Evolutionary conservation across 2,113 vertebrate genomes (phyloP), one percentile per base, ranked within the genome.

Genomic region (Gymnorhina tibicen): DNA sequence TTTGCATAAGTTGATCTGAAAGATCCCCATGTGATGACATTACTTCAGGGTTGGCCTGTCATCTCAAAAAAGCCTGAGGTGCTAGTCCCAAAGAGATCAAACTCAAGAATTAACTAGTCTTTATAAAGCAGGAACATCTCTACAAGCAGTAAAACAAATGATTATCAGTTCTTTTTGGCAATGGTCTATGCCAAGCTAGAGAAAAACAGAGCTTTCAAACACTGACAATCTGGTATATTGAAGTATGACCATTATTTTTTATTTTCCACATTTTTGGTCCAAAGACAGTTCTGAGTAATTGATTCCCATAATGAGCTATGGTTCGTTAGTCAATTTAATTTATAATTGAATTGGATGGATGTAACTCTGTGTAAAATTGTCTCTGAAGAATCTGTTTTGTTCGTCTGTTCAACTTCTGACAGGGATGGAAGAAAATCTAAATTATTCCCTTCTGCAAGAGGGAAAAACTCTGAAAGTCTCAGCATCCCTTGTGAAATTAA

Each of bases 281-380:
- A 98, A 98, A 98, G 98, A 98, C 98, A 98, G 98, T 98, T 99
- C 98, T 98, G 98, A 98, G 98, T 98, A 98, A 99, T 98, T 99
- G 98, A 98, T 98, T 98, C 98, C 98, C 98, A 98, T 99, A 99
- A 99, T 99, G 98, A 99, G 98, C 98, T 98, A 99, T 98, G 98
- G 98, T 99, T 99, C 98, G 98, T 99, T 99, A 99, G 98, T 98
- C 98, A 99, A 98, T 98, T 98, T 99, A 99, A 99, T 99, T 99
- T 98, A 99, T 99, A 99, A 98, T 99, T 99, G 98, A 99, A 99
- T 99, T 98, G 98, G 98, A 99, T 99, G 98, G 98, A 98, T 99
- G 98, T 98, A 98, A 99, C 98, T 98, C 98, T 97, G 98, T 98
- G 98, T 98, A 98, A 98, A 98, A 98, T 98, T 98, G 98, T 98